These are phyloP conservation scores for Antigone vipio DNA, from an alignment of 2,113 vertebrate species.

Conservation along the genomic window DNA sequence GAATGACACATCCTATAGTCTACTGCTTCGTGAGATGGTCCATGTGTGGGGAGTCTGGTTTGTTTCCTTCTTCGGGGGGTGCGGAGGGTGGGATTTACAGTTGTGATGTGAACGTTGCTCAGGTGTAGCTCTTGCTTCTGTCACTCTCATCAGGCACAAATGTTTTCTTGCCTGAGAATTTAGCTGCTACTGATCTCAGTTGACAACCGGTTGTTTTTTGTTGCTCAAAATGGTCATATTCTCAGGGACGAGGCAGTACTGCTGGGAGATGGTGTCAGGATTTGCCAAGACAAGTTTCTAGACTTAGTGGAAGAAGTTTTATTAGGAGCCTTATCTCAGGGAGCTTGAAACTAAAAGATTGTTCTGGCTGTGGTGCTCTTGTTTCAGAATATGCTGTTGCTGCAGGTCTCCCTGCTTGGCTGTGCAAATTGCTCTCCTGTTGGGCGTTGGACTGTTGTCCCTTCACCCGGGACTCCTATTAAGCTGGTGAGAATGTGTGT, in stretches of 20 bases:
- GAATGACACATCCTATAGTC: slow-evolving; percentile 38
- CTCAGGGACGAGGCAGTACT: neutral
- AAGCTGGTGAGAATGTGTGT: neutral
- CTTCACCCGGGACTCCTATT: neutral
- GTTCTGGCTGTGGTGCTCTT: neutral
- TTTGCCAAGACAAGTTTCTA: neutral
- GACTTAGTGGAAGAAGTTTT: neutral
- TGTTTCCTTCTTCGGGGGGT: neutral
- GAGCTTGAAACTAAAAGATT: neutral
- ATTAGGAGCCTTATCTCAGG: neutral
- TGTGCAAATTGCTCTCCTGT: neutral
- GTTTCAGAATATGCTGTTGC: neutral
- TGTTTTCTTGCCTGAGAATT: neutral
- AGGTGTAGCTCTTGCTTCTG: neutral
- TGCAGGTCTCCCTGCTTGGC: neutral
- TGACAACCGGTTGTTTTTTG: neutral
- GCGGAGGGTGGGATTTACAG: neutral
- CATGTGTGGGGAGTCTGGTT: neutral
- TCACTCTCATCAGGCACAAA: neutral
- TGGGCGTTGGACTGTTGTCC: neutral
- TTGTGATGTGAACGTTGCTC: neutral
- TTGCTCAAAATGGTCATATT: neutral
- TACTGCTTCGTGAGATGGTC: slow-evolving; percentile 32
- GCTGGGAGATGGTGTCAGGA: neutral
- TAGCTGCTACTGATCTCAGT: neutral